Evolutionary conservation across 2,113 vertebrate genomes (phyloP).

Genomic region (Sturnus vulgaris): DNA sequence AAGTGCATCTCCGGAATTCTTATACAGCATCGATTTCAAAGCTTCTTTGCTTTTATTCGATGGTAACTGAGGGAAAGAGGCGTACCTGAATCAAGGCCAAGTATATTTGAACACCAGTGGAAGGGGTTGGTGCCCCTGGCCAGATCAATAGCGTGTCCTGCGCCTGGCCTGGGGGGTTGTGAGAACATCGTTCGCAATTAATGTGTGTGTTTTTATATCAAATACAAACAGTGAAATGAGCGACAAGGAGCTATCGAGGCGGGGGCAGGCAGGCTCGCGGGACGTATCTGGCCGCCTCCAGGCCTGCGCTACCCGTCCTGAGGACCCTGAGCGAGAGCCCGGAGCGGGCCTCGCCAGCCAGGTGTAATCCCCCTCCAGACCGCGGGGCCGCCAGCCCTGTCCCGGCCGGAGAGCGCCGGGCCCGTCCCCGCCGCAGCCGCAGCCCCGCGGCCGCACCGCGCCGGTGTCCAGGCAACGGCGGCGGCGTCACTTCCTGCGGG

Average conservation of each 20-base stretch:
- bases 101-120: accelerated
- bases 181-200: accelerated
- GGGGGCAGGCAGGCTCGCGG: accelerated
- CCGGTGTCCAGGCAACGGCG: slow-evolving; percentile 41
- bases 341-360: accelerated
- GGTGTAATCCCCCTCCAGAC: accelerated
- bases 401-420: background rate
- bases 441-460: background rate
- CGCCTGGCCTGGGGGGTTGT: accelerated
- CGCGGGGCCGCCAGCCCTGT: too few relatives aligned
- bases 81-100: too few relatives aligned
- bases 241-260: accelerated
- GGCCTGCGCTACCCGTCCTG: background rate
- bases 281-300: accelerated
- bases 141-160: accelerated
- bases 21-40: accelerated
- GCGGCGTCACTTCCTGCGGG: slow-evolving; percentile 41
- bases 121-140: accelerated
- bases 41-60: background rate
- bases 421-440: background rate
- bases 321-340: accelerated
- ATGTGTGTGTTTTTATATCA: accelerated
- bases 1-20: background rate
- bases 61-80: background rate
- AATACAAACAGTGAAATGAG: background rate